Evolutionary conservation across 2,113 vertebrate species (phyloP).

Genomic region (Oryzias woworae): DNA sequence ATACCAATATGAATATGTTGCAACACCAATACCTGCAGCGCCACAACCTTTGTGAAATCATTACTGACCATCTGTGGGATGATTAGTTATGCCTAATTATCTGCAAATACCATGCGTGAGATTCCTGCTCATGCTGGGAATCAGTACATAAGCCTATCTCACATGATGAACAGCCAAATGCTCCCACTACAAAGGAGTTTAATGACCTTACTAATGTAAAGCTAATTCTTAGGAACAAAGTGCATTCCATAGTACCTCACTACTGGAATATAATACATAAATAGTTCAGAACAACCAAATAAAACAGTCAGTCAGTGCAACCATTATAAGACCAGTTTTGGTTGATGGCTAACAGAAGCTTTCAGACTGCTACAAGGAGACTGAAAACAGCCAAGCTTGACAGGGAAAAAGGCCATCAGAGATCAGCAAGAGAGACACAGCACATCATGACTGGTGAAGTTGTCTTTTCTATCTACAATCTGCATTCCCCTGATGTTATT

Average conservation of each 20-base stretch:
- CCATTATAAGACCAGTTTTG: slow-evolving; percentile 15
- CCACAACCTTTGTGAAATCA: slow-evolving; percentile 50
- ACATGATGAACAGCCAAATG: slow-evolving; percentile 50
- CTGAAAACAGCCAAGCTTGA: neutral
- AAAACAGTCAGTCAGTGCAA: slow-evolving; percentile 33
- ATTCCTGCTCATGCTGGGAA: slow-evolving; percentile 31
- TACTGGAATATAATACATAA: slow-evolving; percentile 22
- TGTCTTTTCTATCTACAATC: slow-evolving; percentile 23
- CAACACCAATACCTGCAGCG: slow-evolving; percentile 46
- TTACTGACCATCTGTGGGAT: slow-evolving; percentile 65
- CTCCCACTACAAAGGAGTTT: slow-evolving; percentile 46
- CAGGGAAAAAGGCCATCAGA: slow-evolving; percentile 5
- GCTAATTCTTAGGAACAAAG: slow-evolving; percentile 28
- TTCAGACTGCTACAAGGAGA: slow-evolving; percentile 3
- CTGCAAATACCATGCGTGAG: slow-evolving; percentile 54
- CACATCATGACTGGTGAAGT: slow-evolving; percentile 53
- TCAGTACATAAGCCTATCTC: slow-evolving; percentile 18
- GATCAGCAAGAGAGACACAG: slow-evolving; percentile 43
- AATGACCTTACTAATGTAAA: slow-evolving; percentile 52
- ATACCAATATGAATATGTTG: too few relatives aligned
- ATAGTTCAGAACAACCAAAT: slow-evolving; percentile 35
- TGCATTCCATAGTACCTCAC: slow-evolving; percentile 10
- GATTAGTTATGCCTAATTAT: slow-evolving; percentile 54
- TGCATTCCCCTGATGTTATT: slow-evolving; percentile 52
- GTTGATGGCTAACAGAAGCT: slow-evolving; percentile 26